Conservation (phyloP, 2,888 invertebrate species). For the Apotomis betuletana region DNA sequence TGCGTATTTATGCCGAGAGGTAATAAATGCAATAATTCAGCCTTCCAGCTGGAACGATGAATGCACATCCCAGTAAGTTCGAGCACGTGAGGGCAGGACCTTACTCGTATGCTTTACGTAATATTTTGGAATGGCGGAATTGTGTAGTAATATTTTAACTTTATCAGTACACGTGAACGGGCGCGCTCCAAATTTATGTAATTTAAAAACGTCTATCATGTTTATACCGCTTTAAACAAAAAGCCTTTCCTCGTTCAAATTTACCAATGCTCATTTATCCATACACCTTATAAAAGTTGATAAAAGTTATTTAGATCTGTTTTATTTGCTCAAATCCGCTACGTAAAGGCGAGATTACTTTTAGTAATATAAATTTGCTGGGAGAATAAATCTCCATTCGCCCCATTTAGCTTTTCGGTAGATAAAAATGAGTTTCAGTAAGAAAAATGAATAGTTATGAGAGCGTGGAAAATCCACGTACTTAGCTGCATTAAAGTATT, state of each 20-base stretch:
- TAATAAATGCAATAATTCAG: conserved; percentile 28
- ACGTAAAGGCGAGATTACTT: not conserved
- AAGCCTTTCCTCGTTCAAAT: not conserved
- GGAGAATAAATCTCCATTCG: conserved; percentile 4
- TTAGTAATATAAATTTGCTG: not conserved
- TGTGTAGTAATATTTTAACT: conserved; percentile 20
- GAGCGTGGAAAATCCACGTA: conserved; percentile 24
- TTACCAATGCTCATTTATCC: no score
- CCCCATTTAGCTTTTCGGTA: conserved; percentile 7
- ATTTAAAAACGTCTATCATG: conserved; percentile 39
- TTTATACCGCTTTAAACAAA: conserved; percentile 16
- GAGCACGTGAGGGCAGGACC: not conserved
- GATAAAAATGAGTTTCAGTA: conserved; percentile 31
- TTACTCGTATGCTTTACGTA: not conserved
- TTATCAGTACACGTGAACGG: conserved; percentile 21
- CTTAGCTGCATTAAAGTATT: conserved; percentile 36
- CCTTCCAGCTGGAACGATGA: conserved; percentile 10
- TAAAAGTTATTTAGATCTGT: not conserved
- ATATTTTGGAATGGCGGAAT: not conserved
- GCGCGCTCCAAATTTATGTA: conserved; percentile 34
- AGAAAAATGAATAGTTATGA: conserved; percentile 35
- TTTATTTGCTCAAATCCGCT: not conserved
- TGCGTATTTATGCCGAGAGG: not conserved
- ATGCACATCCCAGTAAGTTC: not conserved
- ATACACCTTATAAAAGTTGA: no score